Conservation (phyloP, 2,888 invertebrate genomes). For the Machimus atricapillus region DNA sequence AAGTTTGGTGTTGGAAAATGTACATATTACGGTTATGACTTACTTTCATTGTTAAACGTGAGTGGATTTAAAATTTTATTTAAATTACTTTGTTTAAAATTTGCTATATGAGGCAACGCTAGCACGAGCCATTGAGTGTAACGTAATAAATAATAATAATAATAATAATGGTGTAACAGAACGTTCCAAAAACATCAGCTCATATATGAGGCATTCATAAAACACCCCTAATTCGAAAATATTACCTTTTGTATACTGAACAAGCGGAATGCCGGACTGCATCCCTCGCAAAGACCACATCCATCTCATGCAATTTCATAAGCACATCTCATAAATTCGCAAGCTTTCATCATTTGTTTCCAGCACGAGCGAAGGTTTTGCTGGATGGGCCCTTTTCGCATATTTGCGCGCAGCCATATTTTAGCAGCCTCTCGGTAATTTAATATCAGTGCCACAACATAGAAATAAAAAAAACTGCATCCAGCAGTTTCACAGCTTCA, state of each 20-base stretch:
- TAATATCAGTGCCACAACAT: background rate
- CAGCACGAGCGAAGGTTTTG: background rate
- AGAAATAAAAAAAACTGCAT: background rate
- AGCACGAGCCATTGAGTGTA: background rate
- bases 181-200: background rate
- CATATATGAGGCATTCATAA: background rate
- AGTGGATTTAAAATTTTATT: background rate
- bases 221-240: background rate
- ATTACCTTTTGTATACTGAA: background rate
- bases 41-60: background rate
- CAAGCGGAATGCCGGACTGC: background rate
- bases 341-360: background rate
- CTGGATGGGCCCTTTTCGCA: background rate
- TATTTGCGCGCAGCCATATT: background rate
- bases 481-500: background rate
- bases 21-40: background rate
- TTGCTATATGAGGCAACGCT: background rate
- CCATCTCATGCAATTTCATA: background rate
- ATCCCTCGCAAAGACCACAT: background rate
- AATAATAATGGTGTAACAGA: background rate
- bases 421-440: background rate
- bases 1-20: background rate
- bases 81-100: background rate
- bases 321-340: background rate
- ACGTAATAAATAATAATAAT: background rate